Evolutionary conservation across 2,113 vertebrate genomes (phyloP), one percentile per base, ranked within the genome.

Genomic region (Nycticebus coucang): DNA sequence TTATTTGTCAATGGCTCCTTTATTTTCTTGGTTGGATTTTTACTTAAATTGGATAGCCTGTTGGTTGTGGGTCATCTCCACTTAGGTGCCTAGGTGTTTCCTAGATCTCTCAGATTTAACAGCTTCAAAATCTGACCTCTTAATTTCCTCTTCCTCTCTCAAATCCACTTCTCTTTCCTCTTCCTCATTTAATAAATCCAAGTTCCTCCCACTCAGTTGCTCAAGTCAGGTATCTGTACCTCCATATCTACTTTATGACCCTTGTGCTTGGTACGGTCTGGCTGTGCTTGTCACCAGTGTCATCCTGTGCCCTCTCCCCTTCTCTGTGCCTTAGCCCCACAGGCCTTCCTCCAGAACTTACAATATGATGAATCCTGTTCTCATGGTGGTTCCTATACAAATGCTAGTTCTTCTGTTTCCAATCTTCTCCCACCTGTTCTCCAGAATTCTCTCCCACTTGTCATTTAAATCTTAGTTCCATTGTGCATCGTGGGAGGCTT

Each of bases 391-490:
- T 92, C 45, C 68, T 86, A 60, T 60, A 57, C 41, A 93, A 93
- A 74, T 80, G 13, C 21, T 28, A 82, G 14, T 72, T 78, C 68
- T 33, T 71, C 28, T 86, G 45, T 50, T 35, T 95, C 55, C 85
- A 75, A 77, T 71, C 14, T 82, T 75, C 87, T 93, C 74, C 59
- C 19, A 68, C n/a, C 13, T 94, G 35, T 88, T 91, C 10, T 88
- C 19, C 57, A 83, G 50, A 95, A 92, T 50, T 81, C 33, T 78
- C 68, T 93, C 87, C 64, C 62, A 77, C 41, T 93, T 79, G 45
- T 64, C 11, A 11, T 91, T 89, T 45, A 75, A 66, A 59, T 71
- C 28, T 89, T 59, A 60, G 21, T 45, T 66, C 1, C 45, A 60
- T 26, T 53, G 9, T 78, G 24, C 10, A 17, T 5, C 57, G 37